Percentiles rank a stretch among this genome's conserved stretches.
phyloP scores from a whole-genome alignment of 2,113 vertebrate genomes.

The Salvator merianae region DNA sequence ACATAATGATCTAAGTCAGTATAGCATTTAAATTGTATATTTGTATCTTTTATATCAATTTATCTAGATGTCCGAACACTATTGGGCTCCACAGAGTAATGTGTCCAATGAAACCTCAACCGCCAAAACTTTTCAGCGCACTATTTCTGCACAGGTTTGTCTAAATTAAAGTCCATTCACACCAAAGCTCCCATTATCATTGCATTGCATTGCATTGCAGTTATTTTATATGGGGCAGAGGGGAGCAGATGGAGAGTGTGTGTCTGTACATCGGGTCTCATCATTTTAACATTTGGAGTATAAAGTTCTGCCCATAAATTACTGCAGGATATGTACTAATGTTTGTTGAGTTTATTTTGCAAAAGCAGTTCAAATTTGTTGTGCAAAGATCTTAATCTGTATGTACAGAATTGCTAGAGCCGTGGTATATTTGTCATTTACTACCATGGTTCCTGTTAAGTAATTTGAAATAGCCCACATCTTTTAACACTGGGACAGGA shows the following conservation, averaged over 20 bases:
- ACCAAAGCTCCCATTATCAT: neutral
- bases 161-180: neutral
- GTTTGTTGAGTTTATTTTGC: neutral
- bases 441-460: neutral
- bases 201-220: neutral
- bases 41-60: neutral
- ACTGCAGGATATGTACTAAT: neutral
- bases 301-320: neutral
- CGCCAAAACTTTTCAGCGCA: conserved; percentile 98
- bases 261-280: neutral
- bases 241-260: too few relatives aligned
- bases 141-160: conserved; percentile 95
- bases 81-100: conserved; percentile 98
- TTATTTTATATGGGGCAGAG: neutral
- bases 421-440: neutral
- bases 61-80: conserved; percentile 97
- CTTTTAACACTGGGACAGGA: neutral
- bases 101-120: conserved; percentile 98
- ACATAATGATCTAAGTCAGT: neutral
- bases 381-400: neutral
- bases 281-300: neutral
- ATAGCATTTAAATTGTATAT: neutral
- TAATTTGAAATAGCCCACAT: neutral
- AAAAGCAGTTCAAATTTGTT: neutral
- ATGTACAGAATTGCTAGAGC: neutral